Conservation (phyloP, 2,797 vertebrate genomes). For the Eulemur mongoz region DNA sequence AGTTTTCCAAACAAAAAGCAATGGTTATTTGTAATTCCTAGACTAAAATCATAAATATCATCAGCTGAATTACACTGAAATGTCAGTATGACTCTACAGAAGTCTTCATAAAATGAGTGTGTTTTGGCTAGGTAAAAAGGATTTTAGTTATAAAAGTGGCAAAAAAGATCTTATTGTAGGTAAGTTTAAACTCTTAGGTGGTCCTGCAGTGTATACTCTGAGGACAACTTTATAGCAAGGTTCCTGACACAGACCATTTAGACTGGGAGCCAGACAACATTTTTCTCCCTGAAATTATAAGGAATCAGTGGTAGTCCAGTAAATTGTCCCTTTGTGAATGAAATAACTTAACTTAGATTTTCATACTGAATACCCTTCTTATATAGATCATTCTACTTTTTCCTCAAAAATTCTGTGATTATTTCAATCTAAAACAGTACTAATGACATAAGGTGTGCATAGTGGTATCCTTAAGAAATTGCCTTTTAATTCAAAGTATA, state of each 20-base stretch:
- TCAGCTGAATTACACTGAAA: constrained; percentile 31
- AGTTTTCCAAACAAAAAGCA: constrained; percentile 66
- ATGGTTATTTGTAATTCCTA: constrained; percentile 54
- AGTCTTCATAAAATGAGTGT: constrained; percentile 1
- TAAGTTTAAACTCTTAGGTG: constrained; percentile 37
- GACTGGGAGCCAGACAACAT: constrained; percentile 55
- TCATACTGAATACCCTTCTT: constrained; percentile 45
- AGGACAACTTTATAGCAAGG: constrained; percentile 43
- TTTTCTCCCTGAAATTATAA: constrained; percentile 28
- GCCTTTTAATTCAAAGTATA: background rate
- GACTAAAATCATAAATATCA: constrained; percentile 50
- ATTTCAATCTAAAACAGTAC: constrained; percentile 40
- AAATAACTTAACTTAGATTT: constrained; percentile 38
- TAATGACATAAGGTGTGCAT: background rate
- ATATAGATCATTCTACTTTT: constrained; percentile 49
- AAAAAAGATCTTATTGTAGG: constrained; percentile 46
- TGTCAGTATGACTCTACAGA: constrained; percentile 10
- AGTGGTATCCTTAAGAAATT: background rate
- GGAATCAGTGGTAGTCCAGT: constrained; percentile 22
- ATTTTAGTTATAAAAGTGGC: constrained; percentile 47
- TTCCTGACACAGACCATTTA: constrained; percentile 63
- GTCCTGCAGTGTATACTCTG: constrained; percentile 32
- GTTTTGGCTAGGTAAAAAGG: constrained; percentile 47
- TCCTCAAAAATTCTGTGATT: constrained; percentile 30
- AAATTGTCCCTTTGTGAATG: constrained; percentile 62